phyloP scores from a whole-genome alignment of 2,797 vertebrate species.

The Australoheros facetus region DNA sequence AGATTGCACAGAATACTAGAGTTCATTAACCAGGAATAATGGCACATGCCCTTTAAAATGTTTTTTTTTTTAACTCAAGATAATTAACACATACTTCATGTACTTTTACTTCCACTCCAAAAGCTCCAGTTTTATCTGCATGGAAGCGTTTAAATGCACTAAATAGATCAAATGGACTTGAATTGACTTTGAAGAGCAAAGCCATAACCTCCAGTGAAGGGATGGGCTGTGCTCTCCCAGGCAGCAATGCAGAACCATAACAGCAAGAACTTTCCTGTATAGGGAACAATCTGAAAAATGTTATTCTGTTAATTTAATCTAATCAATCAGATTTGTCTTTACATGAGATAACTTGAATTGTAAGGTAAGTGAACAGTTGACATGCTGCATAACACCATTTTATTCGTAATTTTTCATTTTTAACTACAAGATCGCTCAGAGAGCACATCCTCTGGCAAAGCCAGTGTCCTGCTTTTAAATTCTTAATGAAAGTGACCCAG shows the following conservation, averaged over 20 bases:
- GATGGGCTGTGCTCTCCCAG: not conserved
- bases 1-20: not conserved
- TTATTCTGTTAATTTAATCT: not conserved
- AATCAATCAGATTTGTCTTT: not conserved
- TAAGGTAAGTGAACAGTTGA: not conserved
- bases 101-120: too few relatives aligned
- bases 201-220: too few relatives aligned
- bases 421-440: not conserved
- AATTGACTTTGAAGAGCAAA: too few relatives aligned
- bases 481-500: not conserved
- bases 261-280: not conserved
- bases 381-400: not conserved
- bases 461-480: not conserved
- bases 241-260: not conserved
- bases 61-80: not conserved
- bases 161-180: too few relatives aligned
- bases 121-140: too few relatives aligned
- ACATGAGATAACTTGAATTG: not conserved
- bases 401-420: not conserved
- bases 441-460: not conserved
- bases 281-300: not conserved
- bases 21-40: not conserved
- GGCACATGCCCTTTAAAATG: fast-evolving
- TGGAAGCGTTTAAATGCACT: too few relatives aligned
- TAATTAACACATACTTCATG: not conserved